Conservation (phyloP, 2,888 invertebrate genomes). For the Cephonodes hylas region DNA sequence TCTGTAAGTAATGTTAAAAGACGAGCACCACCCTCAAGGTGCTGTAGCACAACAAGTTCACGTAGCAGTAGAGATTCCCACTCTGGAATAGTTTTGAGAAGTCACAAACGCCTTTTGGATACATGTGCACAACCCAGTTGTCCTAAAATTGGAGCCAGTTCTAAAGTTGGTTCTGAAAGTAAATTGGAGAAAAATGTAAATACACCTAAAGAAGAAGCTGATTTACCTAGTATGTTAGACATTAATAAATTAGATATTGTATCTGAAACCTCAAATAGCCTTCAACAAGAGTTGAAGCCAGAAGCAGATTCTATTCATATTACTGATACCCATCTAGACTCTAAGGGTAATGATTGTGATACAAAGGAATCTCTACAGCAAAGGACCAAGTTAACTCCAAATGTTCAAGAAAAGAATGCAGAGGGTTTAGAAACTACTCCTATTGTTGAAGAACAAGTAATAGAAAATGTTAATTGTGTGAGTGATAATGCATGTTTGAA, state of each 20-base stretch:
- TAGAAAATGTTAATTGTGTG: slow-evolving; percentile 51
- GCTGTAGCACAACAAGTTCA: slow-evolving; percentile 75
- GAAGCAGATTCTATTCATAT: slow-evolving; percentile 40
- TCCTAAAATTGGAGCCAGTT: slow-evolving; percentile 51
- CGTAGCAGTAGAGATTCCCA: slow-evolving; percentile 72
- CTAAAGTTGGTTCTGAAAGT: slow-evolving; percentile 50
- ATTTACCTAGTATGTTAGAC: slow-evolving; percentile 48
- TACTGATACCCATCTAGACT: slow-evolving; percentile 43
- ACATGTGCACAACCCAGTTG: slow-evolving; percentile 49
- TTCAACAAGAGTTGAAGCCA: slow-evolving; percentile 38
- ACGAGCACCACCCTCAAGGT: slow-evolving; percentile 60
- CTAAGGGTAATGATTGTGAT: slow-evolving; percentile 52
- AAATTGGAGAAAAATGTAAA: slow-evolving; percentile 55
- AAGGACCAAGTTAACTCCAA: slow-evolving; percentile 41
- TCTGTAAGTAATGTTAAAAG: slow-evolving; percentile 48
- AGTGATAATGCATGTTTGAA: slow-evolving; percentile 63
- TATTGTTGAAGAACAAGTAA: slow-evolving; percentile 51
- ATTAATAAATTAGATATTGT: slow-evolving; percentile 44
- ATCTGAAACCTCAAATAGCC: slow-evolving; percentile 46
- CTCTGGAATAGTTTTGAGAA: slow-evolving; percentile 82
- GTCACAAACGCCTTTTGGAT: slow-evolving; percentile 81
- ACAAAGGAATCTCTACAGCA: slow-evolving; percentile 66
- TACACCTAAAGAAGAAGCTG: slow-evolving; percentile 56
- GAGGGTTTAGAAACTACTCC: slow-evolving; percentile 44
- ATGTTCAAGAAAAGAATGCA: slow-evolving; percentile 37